phyloP scores from a whole-genome alignment of 1,140 invertebrate genomes.

The Drosophila willistoni region DNA sequence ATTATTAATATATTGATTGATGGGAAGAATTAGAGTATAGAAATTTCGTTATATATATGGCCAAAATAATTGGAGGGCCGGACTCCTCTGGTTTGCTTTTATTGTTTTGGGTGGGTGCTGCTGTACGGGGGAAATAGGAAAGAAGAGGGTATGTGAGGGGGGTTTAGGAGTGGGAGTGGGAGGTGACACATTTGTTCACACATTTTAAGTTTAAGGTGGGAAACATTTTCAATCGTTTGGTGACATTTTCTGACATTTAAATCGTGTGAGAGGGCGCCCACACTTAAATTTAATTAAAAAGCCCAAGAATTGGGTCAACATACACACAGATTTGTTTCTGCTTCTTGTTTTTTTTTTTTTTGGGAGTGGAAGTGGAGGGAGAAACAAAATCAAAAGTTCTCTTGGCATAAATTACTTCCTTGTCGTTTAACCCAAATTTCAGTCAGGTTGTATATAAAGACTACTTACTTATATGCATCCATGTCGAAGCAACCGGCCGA shows the following conservation, averaged over 20 bases:
- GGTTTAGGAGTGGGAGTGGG: not conserved
- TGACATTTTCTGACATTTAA: slow-evolving; percentile 63
- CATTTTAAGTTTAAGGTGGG: slow-evolving; percentile 21
- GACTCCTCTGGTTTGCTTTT: not conserved
- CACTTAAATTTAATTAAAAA: slow-evolving; percentile 30
- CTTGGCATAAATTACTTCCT: slow-evolving; percentile 43
- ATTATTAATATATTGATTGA: too few relatives aligned
- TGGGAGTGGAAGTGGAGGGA: slow-evolving; percentile 1
- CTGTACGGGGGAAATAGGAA: not conserved
- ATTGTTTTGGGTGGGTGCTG: slow-evolving; percentile 9
- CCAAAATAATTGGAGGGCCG: not conserved
- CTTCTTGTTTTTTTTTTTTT: not conserved
- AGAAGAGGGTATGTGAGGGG: not conserved
- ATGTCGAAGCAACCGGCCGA: not conserved
- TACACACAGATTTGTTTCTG: slow-evolving; percentile 1
- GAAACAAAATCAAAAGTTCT: slow-evolving; percentile 60
- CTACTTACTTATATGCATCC: not conserved
- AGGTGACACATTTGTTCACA: slow-evolving; percentile 29
- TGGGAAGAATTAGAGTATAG: not conserved
- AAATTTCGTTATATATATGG: not conserved
- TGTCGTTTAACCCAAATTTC: slow-evolving; percentile 42
- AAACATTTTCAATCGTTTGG: slow-evolving; percentile 42
- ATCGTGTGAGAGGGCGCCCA: slow-evolving; percentile 32
- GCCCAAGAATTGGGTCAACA: slow-evolving; percentile 19
- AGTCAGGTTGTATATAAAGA: slow-evolving; percentile 31